Conservation (phyloP, 2,113 vertebrate species). For the Scophthalmus maximus region DNA sequence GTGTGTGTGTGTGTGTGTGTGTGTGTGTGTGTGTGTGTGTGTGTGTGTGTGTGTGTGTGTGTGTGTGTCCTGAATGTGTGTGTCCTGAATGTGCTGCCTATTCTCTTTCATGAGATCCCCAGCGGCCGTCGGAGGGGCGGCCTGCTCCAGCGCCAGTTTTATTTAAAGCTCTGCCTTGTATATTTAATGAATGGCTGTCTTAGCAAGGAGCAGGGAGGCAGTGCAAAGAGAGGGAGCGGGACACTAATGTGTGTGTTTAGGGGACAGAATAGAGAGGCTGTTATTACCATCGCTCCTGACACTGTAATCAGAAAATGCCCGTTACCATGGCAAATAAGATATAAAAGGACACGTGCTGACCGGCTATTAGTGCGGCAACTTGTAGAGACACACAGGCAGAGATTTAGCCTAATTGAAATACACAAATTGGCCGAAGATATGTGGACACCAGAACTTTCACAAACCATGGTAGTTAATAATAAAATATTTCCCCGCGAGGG, state of each 20-base stretch:
- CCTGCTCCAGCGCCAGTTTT: conserved; percentile 62
- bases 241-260: conserved; percentile 75
- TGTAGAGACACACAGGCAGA: background rate
- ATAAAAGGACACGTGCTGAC: conserved; percentile 34
- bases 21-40: background rate
- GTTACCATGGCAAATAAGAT: conserved; percentile 67
- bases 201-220: conserved; percentile 40
- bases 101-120: conserved; percentile 66
- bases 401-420: background rate
- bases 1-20: conserved; percentile 23
- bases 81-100: conserved; percentile 49
- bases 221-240: conserved; percentile 25
- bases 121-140: conserved; percentile 38
- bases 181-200: conserved; percentile 82
- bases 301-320: conserved; percentile 49
- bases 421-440: no score
- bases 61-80: conserved; percentile 1
- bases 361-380: conserved; percentile 10
- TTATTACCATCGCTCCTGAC: conserved; percentile 52
- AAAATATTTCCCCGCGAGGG: background rate
- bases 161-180: conserved; percentile 80
- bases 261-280: conserved; percentile 56
- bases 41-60: conserved; percentile 24
- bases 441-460: background rate
- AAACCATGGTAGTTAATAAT: background rate